Evolutionary conservation across 2,113 vertebrate genomes (phyloP), one percentile per base, ranked within the genome.

Genomic region (Rhynchomys soricoides): DNA sequence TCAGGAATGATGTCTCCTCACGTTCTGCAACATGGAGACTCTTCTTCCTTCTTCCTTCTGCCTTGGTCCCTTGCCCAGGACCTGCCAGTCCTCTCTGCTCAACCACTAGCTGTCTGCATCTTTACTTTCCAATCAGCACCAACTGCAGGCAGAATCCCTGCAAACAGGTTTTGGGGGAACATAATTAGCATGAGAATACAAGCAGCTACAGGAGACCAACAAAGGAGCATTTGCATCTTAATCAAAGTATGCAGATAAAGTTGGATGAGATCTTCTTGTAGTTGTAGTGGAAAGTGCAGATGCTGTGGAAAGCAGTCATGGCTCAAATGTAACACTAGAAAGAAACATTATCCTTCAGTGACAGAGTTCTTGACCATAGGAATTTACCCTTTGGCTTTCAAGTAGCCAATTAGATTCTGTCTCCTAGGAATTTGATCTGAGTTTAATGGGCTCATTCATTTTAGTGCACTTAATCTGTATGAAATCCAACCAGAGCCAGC

Each of bases 361-460:
- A 6, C 57, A 85, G 57, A 64, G 40, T 29, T 64, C 57, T 24
- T 45, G 57, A n/a, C 74, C 94, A 70, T 50, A 79, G 62, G 91
- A 94, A n/a, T 37, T 95, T 91, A 87, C 37, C 16, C 57, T 96
- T 93, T 93, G 78, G 17, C 16, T 96, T 95, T 31, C 1, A 90
- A 73, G 34, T 13, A 55, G 37, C 66, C 82, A 93, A 12, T 97
- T 95, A 89, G 59, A 77, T 90, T 86, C 3, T 86, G 10, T 94
- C 52, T 70, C 77, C 71, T 12, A 94, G 52, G 74, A 91, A 89
- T 98, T 94, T 87, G 68, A 79, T 93, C 50, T 57, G 50, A 94
- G 37, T 86, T 95, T 75, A 79, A 8, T 92, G 43, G 77, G 19
- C 40, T 88, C 37, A 55, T 75, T 59, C 70, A 92, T 95, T 92